Conservation (phyloP, 2,797 vertebrate species). For the Enteromius paludinosus region DNA sequence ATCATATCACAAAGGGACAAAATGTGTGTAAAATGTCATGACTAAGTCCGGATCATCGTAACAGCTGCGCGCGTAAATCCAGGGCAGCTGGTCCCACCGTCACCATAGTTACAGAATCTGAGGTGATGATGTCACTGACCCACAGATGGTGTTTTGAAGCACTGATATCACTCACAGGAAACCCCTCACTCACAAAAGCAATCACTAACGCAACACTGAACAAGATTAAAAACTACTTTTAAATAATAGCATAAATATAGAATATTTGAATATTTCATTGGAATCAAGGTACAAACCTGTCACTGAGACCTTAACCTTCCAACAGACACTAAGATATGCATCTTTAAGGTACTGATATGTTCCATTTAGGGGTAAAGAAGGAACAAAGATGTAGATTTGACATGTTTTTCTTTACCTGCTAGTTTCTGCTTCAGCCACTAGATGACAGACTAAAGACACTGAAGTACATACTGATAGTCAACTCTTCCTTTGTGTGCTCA, state of each 20-base stretch:
- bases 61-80: not conserved
- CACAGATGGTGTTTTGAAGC: not conserved
- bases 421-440: not conserved
- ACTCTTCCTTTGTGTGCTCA: not conserved
- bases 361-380: not conserved
- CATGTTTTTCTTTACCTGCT: not conserved
- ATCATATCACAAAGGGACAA: not conserved
- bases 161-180: not conserved
- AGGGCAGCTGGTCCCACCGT: not conserved
- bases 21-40: not conserved
- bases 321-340: not conserved
- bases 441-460: not conserved
- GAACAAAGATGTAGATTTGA: not conserved
- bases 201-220: not conserved
- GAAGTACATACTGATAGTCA: not conserved
- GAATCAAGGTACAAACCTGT: not conserved
- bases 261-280: too few species aligned
- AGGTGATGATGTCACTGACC: slow-evolving; percentile 3
- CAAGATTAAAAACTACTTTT: not conserved
- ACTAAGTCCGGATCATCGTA: not conserved
- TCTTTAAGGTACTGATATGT: not conserved
- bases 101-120: not conserved
- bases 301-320: too few species aligned
- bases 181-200: not conserved
- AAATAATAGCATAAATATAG: not conserved